phyloP scores from a whole-genome alignment of 2,113 vertebrate genomes.

The Garra rufa region DNA sequence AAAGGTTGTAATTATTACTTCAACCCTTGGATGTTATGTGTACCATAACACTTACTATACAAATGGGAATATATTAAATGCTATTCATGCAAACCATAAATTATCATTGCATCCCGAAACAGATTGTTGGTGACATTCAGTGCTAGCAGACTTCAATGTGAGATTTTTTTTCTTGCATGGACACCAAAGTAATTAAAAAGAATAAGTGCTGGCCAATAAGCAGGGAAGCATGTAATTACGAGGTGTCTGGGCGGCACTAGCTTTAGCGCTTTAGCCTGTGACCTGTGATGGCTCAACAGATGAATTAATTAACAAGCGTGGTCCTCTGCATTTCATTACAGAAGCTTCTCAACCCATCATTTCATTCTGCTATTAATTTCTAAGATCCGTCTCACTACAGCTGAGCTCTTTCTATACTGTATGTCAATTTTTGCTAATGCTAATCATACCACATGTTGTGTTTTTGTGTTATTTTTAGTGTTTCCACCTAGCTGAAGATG shows the following conservation, averaged over 20 bases:
- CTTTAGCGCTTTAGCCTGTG: constrained; percentile 42
- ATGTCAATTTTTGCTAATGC: not conserved
- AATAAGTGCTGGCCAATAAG: constrained; percentile 35
- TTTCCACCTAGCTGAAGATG: not conserved
- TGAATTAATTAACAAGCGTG: constrained; percentile 39
- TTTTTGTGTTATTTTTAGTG: not conserved
- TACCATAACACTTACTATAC: not conserved
- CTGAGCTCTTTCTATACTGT: not conserved
- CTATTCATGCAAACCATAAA: constrained; percentile 17
- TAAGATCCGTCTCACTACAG: not conserved
- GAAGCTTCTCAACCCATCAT: constrained; percentile 32
- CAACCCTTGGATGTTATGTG: not conserved
- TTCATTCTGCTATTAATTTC: not conserved
- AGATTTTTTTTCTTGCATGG: not conserved
- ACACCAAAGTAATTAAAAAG: constrained; percentile 47
- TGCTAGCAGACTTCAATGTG: constrained; percentile 5
- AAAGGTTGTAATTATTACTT: constrained; percentile 13
- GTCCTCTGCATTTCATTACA: constrained; percentile 51
- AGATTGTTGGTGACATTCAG: not conserved
- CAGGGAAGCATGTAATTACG: constrained; percentile 44
- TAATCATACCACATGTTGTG: not conserved
- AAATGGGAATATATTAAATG: not conserved
- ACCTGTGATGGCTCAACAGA: constrained; percentile 46
- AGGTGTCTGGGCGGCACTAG: constrained; percentile 34
- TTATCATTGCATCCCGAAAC: not conserved